These are phyloP conservation scores for Prietella phreatophila DNA, from an alignment of 2,113 vertebrate species.

Conservation along the genomic window DNA sequence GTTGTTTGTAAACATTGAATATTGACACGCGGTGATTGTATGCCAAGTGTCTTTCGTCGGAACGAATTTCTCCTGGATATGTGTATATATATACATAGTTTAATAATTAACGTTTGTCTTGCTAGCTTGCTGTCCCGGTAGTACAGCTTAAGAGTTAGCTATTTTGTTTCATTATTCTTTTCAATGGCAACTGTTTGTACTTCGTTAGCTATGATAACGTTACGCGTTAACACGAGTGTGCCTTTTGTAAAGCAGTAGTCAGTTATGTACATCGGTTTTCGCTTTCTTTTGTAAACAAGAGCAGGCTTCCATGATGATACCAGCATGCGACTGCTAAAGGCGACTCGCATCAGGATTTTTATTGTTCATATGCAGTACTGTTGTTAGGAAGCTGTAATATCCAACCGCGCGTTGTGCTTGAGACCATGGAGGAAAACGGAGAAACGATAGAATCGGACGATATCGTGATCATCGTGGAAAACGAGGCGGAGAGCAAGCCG, in stretches of 20 bases:
- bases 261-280: not conserved
- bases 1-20: not conserved
- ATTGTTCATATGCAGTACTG: not conserved
- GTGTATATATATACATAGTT: not conserved
- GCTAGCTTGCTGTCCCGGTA: not conserved
- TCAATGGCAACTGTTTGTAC: not conserved
- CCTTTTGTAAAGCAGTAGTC: not conserved
- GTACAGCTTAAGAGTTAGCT: not conserved
- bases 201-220: not conserved
- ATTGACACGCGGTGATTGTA: no score
- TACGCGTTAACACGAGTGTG: not conserved
- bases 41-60: not conserved
- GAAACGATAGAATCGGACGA: conserved; percentile 66
- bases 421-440: conserved; percentile 65
- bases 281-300: not conserved
- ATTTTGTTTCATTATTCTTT: no score
- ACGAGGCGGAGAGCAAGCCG: conserved; percentile 90
- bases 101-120: not conserved
- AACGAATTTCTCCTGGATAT: not conserved
- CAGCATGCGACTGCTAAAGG: conserved; percentile 1
- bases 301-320: not conserved
- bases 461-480: conserved; percentile 84
- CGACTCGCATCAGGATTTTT: not conserved
- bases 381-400: not conserved
- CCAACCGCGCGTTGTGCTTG: not conserved